Evolutionary conservation across 2,797 vertebrate genomes (phyloP).

Genomic region (Pangasius larnaudii): DNA sequence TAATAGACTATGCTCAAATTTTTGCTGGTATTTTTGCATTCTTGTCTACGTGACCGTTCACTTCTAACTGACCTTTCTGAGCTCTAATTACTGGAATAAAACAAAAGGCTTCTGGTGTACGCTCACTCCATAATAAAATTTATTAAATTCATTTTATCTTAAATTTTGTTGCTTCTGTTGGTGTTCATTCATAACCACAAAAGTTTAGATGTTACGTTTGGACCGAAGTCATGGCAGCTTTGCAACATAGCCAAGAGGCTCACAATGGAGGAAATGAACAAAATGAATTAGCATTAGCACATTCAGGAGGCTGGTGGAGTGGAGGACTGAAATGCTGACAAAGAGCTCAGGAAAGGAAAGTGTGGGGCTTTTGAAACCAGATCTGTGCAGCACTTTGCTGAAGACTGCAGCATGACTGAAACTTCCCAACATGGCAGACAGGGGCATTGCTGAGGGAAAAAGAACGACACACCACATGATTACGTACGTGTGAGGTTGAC

Average conservation of each 20-base stretch:
- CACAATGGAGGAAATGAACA: constrained; percentile 15
- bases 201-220: not conserved
- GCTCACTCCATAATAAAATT: not conserved
- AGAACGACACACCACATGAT: not conserved
- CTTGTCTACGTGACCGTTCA: not conserved
- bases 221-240: not conserved
- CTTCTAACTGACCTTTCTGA: not conserved
- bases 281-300: constrained; percentile 19
- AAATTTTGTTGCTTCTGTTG: not conserved
- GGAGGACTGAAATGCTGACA: constrained; percentile 10
- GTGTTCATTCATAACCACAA: not conserved
- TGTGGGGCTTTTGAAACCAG: constrained; percentile 32
- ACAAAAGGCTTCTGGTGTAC: not conserved
- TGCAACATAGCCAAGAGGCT: constrained; percentile 21
- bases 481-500: not conserved
- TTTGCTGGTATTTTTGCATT: not conserved
- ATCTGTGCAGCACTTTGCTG: constrained; percentile 26
- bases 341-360: constrained; percentile 21
- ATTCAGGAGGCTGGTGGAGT: constrained; percentile 19
- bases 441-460: not conserved
- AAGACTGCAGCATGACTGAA: constrained; percentile 10
- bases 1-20: not conserved
- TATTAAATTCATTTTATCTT: too few relatives aligned
- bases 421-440: not conserved
- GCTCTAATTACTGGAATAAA: not conserved